Conservation (phyloP, 2,113 vertebrate species). For the Telmatochromis sp. region DNA sequence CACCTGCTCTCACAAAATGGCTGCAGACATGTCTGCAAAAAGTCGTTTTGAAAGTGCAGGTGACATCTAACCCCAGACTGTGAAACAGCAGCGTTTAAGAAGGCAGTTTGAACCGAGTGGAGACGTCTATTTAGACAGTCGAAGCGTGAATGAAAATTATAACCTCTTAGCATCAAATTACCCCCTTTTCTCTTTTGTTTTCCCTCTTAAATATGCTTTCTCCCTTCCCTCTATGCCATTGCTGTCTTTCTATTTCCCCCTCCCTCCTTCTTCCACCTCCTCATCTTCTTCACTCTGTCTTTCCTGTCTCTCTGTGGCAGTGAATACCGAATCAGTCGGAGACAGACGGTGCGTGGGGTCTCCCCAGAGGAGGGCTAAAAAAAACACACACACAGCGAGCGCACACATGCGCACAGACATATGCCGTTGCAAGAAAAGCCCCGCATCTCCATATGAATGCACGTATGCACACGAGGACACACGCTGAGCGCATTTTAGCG, state of each 20-base stretch:
- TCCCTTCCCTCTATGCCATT: not conserved
- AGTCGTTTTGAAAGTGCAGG: not conserved
- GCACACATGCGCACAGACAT: not conserved
- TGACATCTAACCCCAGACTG: not conserved
- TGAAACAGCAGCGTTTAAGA: not conserved
- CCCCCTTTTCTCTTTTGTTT: not conserved
- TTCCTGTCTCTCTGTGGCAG: not conserved
- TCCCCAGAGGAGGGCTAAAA: constrained; percentile 26
- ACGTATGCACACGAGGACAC: not conserved
- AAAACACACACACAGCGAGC: not conserved
- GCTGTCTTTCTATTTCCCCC: not conserved
- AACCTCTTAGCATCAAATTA: not conserved
- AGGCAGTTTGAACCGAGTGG: not conserved
- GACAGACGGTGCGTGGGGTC: constrained; percentile 55
- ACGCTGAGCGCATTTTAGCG: not conserved
- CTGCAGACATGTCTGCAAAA: not conserved
- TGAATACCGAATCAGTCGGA: constrained; percentile 31
- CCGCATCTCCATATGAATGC: not conserved
- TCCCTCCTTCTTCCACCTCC: not conserved
- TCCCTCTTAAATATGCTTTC: not conserved
- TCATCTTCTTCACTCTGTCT: not conserved
- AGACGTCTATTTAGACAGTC: not conserved
- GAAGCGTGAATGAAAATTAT: not conserved
- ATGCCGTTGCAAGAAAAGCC: constrained; percentile 5
- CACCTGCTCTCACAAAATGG: constrained; percentile 36